Conservation (phyloP, 2,113 vertebrate genomes). For the Aleadryas rufinucha region DNA sequence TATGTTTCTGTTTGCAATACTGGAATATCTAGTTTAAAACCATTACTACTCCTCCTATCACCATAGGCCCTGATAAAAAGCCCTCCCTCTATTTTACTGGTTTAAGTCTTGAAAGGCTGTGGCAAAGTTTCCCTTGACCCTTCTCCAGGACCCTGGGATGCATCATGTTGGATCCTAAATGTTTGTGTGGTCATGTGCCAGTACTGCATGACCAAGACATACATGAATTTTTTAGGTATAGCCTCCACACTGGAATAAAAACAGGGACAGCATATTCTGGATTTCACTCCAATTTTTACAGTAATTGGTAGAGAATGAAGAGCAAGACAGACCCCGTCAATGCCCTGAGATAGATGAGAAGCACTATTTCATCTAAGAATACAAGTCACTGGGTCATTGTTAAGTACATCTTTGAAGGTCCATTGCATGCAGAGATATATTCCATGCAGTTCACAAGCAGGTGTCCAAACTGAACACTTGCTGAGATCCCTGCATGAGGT, state of each 20-base stretch:
- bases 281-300: not conserved
- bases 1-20: not conserved
- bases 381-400: not conserved
- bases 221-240: not conserved
- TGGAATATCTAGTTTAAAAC: not conserved
- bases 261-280: not conserved
- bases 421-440: not conserved
- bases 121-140: not conserved
- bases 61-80: not conserved
- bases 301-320: not conserved
- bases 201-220: rapidly evolving
- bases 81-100: not conserved
- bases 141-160: not conserved
- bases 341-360: not conserved
- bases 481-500: rapidly evolving
- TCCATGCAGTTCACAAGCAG: not conserved
- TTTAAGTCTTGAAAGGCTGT: not conserved
- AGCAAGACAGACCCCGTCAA: rapidly evolving
- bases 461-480: not conserved
- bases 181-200: not conserved
- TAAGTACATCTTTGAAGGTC: not conserved
- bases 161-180: no score
- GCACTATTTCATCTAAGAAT: not conserved
- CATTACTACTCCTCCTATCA: not conserved
- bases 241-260: not conserved